Base-by-base conservation (phyloP, 92 coral and sea anemone species). In the Zoanthus gigantus region DNA sequence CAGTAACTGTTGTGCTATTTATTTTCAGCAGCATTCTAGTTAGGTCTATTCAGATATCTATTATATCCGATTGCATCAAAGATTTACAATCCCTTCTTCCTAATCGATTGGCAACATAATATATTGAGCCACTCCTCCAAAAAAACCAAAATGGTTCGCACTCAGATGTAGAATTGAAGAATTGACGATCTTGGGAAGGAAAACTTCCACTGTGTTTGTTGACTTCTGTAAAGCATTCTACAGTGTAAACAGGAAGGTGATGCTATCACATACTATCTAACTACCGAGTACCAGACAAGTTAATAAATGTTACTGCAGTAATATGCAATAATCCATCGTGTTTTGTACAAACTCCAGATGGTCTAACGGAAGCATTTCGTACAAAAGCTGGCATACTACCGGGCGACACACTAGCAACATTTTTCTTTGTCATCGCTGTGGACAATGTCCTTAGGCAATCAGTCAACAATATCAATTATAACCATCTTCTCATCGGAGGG, bases 231-330 rank as follows among this genome's bases (percentile, higher is more conserved):
- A 61, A 58, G 69, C 69, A 61, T 61, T 17, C 17, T 5, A 61
- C 69, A 61, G 69, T 23, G 67, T 61, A 23, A 61, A 61, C 69
- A 61, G 69, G 69, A 61, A 61, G 17, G 69, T 29, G 68, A 61
- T 61, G 69, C 69, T n/a, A 61, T 2, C 69, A 61, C 29, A 61
- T n/a, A 61, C 6, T 61, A 61, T 61, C 69, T 61, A 61, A 61
- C 17, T 61, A 61, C 69, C 9, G 69, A n/a, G 69, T 61, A 8
- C 29, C 69, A 61, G 30, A 61, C 30, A 23, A 61, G 17, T 4
- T n/a, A 61, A n/a, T n/a, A n/a, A 61, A 61, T 15, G 69, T 8
- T 5, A 61, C 16, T 15, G 16, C 69, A 50, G 56, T 50, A 7
- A 50, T 1, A 0, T 50, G 5, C 56, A 7, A 50, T 50, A 50